phyloP scores from a whole-genome alignment of 2,888 invertebrate species.

The Diabrotica balteata region DNA sequence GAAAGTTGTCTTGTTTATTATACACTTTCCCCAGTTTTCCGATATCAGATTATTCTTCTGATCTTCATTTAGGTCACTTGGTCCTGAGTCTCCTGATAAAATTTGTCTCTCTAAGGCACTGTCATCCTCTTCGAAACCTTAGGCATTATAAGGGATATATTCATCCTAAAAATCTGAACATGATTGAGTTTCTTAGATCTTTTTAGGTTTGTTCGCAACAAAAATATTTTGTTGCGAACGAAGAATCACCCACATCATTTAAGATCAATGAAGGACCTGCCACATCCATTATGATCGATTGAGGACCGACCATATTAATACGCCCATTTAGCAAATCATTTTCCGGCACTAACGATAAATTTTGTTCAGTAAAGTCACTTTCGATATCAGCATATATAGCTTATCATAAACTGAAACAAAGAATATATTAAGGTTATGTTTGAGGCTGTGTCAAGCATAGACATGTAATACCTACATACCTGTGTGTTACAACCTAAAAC shows the following conservation, averaged over 20 bases:
- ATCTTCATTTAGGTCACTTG: background rate
- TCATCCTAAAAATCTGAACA: background rate
- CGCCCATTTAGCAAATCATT: background rate
- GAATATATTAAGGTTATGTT: too few relatives aligned
- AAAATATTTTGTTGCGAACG: background rate
- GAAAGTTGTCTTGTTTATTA: too few relatives aligned
- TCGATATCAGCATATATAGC: background rate
- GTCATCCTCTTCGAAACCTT: background rate
- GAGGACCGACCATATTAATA: slow-evolving; percentile 1
- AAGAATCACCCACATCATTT: background rate
- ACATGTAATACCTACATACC: too few relatives aligned
- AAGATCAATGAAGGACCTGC: slow-evolving; percentile 5
- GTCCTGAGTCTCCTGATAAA: background rate
- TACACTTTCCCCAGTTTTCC: background rate
- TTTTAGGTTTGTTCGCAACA: background rate
- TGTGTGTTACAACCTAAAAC: too few relatives aligned
- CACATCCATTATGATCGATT: background rate
- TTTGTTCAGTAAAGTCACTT: background rate
- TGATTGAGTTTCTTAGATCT: background rate
- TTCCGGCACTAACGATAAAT: background rate
- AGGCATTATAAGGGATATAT: background rate
- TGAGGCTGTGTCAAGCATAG: background rate
- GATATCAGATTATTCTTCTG: slow-evolving; percentile 1
- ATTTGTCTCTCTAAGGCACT: slow-evolving; percentile 4
- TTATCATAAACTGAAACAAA: background rate